These are phyloP conservation scores for Zaprionus tsacasi DNA, from an alignment of 1,140 invertebrate genomes.

Conservation along the genomic window DNA sequence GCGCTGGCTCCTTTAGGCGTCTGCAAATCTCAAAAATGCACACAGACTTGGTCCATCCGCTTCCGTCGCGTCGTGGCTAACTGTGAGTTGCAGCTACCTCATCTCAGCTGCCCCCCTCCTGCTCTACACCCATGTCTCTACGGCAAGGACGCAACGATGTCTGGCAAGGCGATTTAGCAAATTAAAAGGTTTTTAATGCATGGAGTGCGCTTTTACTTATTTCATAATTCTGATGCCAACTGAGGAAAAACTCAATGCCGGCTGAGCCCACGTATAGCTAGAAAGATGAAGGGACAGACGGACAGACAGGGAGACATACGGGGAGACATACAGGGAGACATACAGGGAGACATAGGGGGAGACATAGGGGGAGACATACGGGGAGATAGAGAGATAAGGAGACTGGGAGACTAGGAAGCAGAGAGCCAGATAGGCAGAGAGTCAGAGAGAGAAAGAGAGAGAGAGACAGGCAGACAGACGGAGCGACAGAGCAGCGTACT, in stretches of 20 bases:
- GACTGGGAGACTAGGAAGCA: neutral
- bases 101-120: neutral
- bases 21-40: conserved; percentile 78
- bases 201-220: conserved; percentile 81
- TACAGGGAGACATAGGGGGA: no score
- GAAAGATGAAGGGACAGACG: neutral
- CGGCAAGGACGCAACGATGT: conserved; percentile 50
- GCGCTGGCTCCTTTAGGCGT: conserved; percentile 59
- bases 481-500: neutral
- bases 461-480: neutral
- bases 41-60: conserved; percentile 69
- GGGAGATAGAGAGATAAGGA: neutral
- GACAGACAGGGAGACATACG: neutral
- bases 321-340: no score
- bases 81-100: conserved; percentile 25
- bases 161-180: conserved; percentile 84
- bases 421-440: neutral
- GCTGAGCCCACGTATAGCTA: conserved; percentile 35
- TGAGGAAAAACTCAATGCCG: conserved; percentile 7
- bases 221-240: conserved; percentile 77
- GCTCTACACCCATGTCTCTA: neutral
- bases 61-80: conserved; percentile 57
- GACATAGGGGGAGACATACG: neutral
- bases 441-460: neutral
- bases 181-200: conserved; percentile 84